These are phyloP conservation scores for Pleuronectes platessa DNA, from an alignment of 2,113 vertebrate species.

Conservation along the genomic window DNA sequence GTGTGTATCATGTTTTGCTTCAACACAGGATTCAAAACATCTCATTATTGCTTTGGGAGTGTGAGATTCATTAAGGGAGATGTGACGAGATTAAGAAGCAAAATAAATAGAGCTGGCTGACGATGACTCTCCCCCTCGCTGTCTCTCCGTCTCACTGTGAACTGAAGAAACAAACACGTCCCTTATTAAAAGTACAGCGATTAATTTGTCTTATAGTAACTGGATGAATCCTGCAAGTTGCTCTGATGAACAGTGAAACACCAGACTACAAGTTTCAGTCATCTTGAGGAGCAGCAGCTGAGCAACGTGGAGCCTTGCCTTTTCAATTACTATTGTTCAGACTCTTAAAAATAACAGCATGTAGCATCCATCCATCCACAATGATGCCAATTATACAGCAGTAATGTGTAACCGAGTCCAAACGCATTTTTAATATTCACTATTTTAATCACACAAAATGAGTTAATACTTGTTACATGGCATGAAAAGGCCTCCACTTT, in stretches of 20 bases:
- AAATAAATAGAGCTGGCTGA: constrained; percentile 23
- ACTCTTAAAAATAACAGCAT: neutral
- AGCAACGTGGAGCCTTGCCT: neutral
- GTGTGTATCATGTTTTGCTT: constrained; percentile 21
- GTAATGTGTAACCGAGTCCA: too few species aligned
- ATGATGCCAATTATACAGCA: too few species aligned
- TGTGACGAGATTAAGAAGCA: constrained; percentile 37
- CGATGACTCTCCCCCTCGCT: constrained; percentile 23
- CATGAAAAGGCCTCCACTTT: too few species aligned
- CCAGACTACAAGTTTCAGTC: neutral
- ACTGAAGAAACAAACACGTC: constrained; percentile 37
- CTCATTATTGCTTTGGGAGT: constrained; percentile 57
- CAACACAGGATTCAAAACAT: constrained; percentile 26
- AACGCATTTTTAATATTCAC: too few species aligned
- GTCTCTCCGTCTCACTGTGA: constrained; percentile 23
- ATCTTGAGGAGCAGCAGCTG: too few species aligned
- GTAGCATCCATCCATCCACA: too few species aligned
- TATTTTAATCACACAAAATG: too few species aligned
- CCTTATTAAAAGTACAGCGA: constrained; percentile 41
- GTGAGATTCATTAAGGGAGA: constrained; percentile 51
- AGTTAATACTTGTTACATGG: too few species aligned
- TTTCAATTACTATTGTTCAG: neutral
- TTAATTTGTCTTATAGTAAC: constrained; percentile 46
- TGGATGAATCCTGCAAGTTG: neutral
- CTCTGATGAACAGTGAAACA: constrained; percentile 6